Evolutionary conservation across 2,797 vertebrate genomes (phyloP).

Genomic region (Huso huso): DNA sequence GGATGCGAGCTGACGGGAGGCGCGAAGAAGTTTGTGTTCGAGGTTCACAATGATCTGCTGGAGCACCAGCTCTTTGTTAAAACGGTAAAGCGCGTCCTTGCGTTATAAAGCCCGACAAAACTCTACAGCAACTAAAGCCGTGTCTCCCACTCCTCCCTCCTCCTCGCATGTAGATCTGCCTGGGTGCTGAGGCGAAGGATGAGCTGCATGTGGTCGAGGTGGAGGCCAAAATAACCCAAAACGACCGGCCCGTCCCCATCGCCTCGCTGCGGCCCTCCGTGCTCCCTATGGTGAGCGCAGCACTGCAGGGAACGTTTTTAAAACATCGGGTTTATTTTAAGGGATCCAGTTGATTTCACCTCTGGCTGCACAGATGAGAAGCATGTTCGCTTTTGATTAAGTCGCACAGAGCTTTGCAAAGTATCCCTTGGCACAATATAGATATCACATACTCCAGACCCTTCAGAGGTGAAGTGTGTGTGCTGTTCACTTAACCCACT

Average conservation of each 20-base stretch:
- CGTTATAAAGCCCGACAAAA: no score
- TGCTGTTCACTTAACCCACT: no score
- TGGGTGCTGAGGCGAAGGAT: conserved; percentile 38
- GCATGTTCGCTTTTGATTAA: no score
- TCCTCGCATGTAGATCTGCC: conserved; percentile 35
- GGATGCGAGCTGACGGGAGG: conserved; percentile 39
- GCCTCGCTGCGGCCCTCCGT: conserved; percentile 33
- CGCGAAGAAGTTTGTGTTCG: conserved; percentile 29
- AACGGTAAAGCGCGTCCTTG: conserved; percentile 32
- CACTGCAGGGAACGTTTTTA: no score
- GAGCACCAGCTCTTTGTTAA: conserved; percentile 47
- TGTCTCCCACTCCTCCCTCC: not conserved
- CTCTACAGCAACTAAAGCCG: no score
- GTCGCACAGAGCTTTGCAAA: no score
- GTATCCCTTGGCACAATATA: no score
- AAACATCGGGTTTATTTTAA: not conserved
- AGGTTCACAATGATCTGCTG: conserved; percentile 35
- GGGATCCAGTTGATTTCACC: not conserved
- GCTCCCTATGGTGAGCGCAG: conserved; percentile 46
- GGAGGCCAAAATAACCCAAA: conserved; percentile 22
- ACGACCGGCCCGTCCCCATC: conserved; percentile 32
- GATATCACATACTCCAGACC: no score
- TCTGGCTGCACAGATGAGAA: not conserved
- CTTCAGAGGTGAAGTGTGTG: no score
- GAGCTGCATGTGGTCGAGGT: conserved; percentile 48